Evolutionary conservation across 2,888 invertebrate genomes (phyloP).

Genomic region (Tenthredo amoena): DNA sequence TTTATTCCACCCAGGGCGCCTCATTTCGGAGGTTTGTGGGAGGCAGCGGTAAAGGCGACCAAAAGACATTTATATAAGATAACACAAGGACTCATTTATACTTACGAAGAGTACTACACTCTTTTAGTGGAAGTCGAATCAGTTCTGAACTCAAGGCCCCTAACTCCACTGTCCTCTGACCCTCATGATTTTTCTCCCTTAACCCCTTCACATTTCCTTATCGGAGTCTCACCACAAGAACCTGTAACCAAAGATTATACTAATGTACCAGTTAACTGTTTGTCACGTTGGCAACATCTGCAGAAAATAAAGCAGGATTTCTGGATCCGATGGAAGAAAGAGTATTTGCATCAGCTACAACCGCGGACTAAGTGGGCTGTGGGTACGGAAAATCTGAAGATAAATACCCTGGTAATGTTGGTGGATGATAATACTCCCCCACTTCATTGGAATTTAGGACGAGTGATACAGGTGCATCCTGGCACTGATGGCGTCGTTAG

Average conservation of each 20-base stretch:
- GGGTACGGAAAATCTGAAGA: constrained; percentile 56
- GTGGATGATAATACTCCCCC: constrained; percentile 67
- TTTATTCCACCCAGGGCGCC: constrained; percentile 58
- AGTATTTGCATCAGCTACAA: constrained; percentile 59
- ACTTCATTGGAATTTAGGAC: constrained; percentile 64
- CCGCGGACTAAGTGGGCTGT: constrained; percentile 56
- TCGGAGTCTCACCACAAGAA: constrained; percentile 59
- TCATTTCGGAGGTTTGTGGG: constrained; percentile 63
- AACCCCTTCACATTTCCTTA: constrained; percentile 68
- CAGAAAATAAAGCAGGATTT: constrained; percentile 59
- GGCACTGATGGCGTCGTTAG: constrained; percentile 65
- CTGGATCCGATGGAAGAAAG: constrained; percentile 56
- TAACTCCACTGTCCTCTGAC: constrained; percentile 58
- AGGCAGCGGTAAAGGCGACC: constrained; percentile 62
- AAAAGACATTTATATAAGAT: constrained; percentile 63
- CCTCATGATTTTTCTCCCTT: constrained; percentile 59
- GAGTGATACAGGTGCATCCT: constrained; percentile 63
- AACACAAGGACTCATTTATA: constrained; percentile 56
- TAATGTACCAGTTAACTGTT: constrained; percentile 52
- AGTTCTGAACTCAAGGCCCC: constrained; percentile 60
- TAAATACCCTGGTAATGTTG: constrained; percentile 66
- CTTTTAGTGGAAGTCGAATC: constrained; percentile 60
- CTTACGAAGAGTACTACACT: constrained; percentile 62
- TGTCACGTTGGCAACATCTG: constrained; percentile 60
- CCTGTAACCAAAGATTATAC: constrained; percentile 58